Conservation (phyloP, 2,888 invertebrate species). For the Stomorhina lunata region DNA sequence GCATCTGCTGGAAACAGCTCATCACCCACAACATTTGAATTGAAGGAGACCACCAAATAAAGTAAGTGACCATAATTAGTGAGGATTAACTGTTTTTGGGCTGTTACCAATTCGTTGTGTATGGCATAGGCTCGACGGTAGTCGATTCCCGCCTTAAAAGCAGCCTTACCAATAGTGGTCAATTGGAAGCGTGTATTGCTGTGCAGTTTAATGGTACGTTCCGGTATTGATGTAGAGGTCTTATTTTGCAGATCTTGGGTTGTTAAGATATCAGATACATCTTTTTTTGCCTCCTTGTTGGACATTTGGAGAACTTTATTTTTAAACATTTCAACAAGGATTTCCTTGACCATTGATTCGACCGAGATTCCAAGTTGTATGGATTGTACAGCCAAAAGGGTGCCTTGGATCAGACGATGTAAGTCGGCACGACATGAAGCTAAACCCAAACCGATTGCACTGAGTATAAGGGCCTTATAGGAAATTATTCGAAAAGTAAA, state of each 20-base stretch:
- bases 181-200: constrained; percentile 81
- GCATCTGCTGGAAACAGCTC: constrained; percentile 85
- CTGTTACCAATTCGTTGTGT: constrained; percentile 87
- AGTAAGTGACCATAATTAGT: constrained; percentile 91
- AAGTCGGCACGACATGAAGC: constrained; percentile 82
- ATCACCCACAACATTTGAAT: constrained; percentile 78
- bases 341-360: constrained; percentile 72
- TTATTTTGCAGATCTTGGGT: constrained; percentile 74
- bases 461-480: constrained; percentile 83
- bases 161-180: constrained; percentile 88
- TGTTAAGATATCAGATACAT: constrained; percentile 73
- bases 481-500: background rate
- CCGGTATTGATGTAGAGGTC: constrained; percentile 44
- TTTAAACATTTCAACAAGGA: constrained; percentile 78
- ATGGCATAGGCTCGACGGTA: constrained; percentile 86
- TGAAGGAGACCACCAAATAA: constrained; percentile 84
- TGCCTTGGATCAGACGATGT: constrained; percentile 81
- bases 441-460: constrained; percentile 85
- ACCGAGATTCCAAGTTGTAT: constrained; percentile 74
- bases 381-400: constrained; percentile 86
- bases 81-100: constrained; percentile 88
- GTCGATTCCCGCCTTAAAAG: constrained; percentile 93
- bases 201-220: constrained; percentile 74
- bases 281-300: constrained; percentile 51
- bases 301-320: constrained; percentile 75